Evolutionary conservation across 2,113 vertebrate species (phyloP).

Genomic region (Peromyscus californicus): DNA sequence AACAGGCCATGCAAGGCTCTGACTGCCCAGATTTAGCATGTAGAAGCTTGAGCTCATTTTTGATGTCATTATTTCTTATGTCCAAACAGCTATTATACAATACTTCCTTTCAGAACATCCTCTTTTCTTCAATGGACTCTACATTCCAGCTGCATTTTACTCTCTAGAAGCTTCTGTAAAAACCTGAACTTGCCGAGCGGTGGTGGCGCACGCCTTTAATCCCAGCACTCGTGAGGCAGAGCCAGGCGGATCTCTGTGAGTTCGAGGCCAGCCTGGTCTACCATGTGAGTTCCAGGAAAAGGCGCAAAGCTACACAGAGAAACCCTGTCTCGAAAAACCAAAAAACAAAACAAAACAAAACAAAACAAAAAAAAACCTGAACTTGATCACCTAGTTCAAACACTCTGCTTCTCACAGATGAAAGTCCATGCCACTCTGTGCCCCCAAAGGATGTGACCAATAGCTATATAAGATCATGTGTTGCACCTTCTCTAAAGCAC

Average conservation of each 20-base stretch:
- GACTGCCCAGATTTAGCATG: background rate
- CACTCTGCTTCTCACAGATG: background rate
- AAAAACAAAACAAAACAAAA: no score
- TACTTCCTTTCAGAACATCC: background rate
- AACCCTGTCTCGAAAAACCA: no score
- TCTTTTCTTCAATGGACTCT: background rate
- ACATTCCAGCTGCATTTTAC: fast-evolving
- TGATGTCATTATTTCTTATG: background rate
- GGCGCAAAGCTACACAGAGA: no score
- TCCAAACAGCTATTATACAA: background rate
- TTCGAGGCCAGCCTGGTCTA: no score
- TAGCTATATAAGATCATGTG: background rate
- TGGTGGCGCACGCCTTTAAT: no score
- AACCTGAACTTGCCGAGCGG: background rate
- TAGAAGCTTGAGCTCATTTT: background rate
- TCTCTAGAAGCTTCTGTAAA: background rate
- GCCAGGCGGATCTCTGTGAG: no score
- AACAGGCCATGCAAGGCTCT: background rate
- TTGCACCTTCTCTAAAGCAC: background rate
- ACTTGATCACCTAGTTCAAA: background rate
- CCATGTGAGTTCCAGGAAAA: no score
- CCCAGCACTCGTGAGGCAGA: no score
- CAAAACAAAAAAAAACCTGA: background rate
- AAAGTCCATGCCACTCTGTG: background rate
- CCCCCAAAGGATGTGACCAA: background rate